A percentile compares a stretch with the other conserved stretches of the same genome.
Conservation (phyloP, 2,888 invertebrate genomes). For the Apamea crenata region DNA sequence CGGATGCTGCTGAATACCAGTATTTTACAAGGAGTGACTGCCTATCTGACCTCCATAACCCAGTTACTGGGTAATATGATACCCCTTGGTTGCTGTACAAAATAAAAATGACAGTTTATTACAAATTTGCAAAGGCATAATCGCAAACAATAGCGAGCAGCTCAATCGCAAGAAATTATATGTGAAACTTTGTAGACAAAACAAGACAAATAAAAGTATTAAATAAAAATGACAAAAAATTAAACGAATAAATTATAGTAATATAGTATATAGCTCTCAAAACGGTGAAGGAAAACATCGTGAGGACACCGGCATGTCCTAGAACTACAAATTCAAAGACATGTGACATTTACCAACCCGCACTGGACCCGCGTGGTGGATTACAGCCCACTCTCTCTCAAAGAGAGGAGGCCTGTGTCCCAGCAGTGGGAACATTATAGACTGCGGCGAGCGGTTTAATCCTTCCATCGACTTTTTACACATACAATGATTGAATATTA, state of each 20-base stretch:
- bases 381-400: no score
- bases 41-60: not conserved
- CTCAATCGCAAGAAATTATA: not conserved
- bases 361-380: no score
- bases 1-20: not conserved
- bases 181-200: no score
- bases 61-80: not conserved
- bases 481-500: no score
- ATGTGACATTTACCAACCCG: no score
- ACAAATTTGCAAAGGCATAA: constrained; percentile 3
- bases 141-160: not conserved
- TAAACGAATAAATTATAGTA: not conserved
- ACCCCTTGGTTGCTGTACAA: not conserved
- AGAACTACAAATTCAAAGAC: no score
- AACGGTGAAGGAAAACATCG: no score
- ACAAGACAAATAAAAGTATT: not conserved
- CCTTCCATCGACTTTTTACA: no score
- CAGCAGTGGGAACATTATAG: no score
- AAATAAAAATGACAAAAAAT: not conserved
- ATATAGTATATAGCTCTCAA: not conserved
- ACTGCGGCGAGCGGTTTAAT: no score
- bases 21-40: not conserved
- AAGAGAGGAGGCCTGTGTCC: no score
- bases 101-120: not conserved
- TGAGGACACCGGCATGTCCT: no score